Base-by-base conservation (phyloP, 2,113 vertebrate genomes). In the Paradoxurus hermaphroditus region DNA sequence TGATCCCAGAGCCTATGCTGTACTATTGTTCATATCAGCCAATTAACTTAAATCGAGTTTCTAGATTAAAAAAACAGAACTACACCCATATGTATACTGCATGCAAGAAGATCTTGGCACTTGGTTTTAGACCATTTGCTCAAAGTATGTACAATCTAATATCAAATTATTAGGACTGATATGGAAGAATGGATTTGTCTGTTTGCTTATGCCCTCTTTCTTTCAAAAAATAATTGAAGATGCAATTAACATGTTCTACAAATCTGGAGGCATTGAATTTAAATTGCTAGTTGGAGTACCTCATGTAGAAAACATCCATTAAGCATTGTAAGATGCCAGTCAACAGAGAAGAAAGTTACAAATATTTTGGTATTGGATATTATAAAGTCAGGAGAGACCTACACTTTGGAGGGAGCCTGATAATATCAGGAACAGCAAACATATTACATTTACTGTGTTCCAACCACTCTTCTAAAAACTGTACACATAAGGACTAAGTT, bases 191-290 rank as follows among this genome's bases (percentile, higher is more conserved):
- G 27, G 23, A 67, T 84, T 91, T 91, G 59, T 86, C 56, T 78
- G 9, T 81, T 96, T 82, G 16, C 34, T 65, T 84, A 39, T 90
- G 11, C 27, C n/a, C 25, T 86, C 67, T 36, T 73, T 91, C n/a
- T 79, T 77, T 62, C 49, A n/a, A 53, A 62, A 81, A 90, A 93
- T 83, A 87, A 59, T 79, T 44, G 49, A 93, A 86, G 59, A 83
- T 78, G n/a, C 70, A 95, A 86, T 95, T 86, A 95, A 70, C 36
- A 56, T 93, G 68, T 67, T 78, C 63, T 87, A 79, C 51, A 91
- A 84, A 90, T 94, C 75, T 62, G 44, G 39, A 93, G 31, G 44
- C 62, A 91, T 62, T 95, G 70, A 91, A 78, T 96, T 96, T 95
- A 93, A 93, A 91, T 91, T 84, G 67, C 67, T 93, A 84, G 75